Evolutionary conservation across 2,113 vertebrate species (phyloP).

Genomic region (Chloebia gouldiae): DNA sequence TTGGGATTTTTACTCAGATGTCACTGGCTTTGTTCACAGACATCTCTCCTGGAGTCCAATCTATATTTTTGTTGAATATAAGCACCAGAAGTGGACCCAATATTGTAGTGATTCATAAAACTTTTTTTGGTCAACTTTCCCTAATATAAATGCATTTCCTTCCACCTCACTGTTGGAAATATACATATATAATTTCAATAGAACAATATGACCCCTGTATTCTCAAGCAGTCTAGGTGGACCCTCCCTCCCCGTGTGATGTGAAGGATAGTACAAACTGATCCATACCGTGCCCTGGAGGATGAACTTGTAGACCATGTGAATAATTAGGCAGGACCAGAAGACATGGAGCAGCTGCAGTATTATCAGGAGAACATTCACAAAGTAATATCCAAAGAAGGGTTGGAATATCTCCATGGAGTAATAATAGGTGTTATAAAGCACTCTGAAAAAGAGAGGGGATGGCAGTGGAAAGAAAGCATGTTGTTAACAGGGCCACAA

Average conservation of each 20-base stretch:
- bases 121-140: background rate
- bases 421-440: constrained; percentile 79
- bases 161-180: background rate
- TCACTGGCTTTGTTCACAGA: background rate
- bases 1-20: background rate
- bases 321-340: constrained; percentile 91
- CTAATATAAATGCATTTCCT: background rate
- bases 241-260: background rate
- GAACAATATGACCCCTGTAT: background rate
- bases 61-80: background rate
- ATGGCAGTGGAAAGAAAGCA: background rate
- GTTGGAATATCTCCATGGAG: constrained; percentile 73
- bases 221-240: background rate
- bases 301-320: constrained; percentile 87
- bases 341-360: constrained; percentile 87
- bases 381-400: constrained; percentile 90
- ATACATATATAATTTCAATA: background rate
- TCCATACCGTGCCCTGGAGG: constrained; percentile 81
- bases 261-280: background rate
- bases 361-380: constrained; percentile 81
- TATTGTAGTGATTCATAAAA: background rate
- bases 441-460: constrained; percentile 69
- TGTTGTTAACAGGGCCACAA: background rate
- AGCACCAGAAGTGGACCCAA: background rate
- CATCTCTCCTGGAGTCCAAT: background rate